Percentiles rank a stretch among this genome's conserved stretches.
Conservation (phyloP, 2,113 vertebrate genomes). For the Sclerurus mexicanus region DNA sequence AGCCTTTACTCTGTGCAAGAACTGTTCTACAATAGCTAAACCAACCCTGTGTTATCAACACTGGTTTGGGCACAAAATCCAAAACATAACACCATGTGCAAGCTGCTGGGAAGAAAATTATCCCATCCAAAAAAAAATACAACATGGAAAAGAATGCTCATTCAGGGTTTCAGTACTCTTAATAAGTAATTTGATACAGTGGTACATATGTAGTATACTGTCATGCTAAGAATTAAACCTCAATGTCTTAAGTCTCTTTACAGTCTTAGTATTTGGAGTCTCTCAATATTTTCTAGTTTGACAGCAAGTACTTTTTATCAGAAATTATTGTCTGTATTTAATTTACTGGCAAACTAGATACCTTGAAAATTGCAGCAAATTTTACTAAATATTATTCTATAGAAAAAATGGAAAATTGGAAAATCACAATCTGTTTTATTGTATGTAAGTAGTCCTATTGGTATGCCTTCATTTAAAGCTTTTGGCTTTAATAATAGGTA, state of each 20-base stretch:
- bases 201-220: fast-evolving
- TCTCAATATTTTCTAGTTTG: neutral
- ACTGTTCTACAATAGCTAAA: neutral
- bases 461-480: neutral
- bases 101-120: neutral
- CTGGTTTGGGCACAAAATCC: neutral
- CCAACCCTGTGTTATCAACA: neutral
- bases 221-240: neutral
- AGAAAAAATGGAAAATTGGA: neutral
- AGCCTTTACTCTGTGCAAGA: neutral
- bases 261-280: neutral
- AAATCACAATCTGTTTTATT: neutral
- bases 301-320: neutral
- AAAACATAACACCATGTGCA: neutral
- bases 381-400: neutral
- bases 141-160: neutral
- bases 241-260: neutral
- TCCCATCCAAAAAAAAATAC: neutral
- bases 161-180: neutral
- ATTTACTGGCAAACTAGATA: neutral
- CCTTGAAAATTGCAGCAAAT: neutral
- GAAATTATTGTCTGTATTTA: neutral
- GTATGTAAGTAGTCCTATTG: neutral
- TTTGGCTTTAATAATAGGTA: neutral
- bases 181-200: neutral